Percentiles rank a stretch among this genome's conserved stretches.
phyloP scores from a whole-genome alignment of 2,113 vertebrate species.

The Catagonus wagneri region DNA sequence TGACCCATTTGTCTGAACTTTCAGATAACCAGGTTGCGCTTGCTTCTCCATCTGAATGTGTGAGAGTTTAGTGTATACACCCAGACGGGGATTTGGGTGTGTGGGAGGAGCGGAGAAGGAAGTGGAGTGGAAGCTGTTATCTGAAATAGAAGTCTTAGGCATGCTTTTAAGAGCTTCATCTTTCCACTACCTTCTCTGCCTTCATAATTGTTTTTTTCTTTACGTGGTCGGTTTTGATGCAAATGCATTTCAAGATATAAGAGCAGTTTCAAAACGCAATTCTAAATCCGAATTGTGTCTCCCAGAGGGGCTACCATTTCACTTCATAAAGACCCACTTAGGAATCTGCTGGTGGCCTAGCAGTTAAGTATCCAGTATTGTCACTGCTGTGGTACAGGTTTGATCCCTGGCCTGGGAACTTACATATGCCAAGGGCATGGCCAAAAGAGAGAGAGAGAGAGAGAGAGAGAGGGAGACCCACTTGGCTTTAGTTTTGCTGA shows the following conservation, averaged over 20 bases:
- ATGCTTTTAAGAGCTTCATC: not conserved
- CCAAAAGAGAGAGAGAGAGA: no score
- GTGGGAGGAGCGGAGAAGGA: not conserved
- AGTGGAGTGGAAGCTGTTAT: not conserved
- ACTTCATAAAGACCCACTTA: not conserved
- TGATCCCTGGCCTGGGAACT: no score
- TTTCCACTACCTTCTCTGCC: not conserved
- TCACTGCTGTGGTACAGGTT: no score
- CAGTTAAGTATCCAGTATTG: no score
- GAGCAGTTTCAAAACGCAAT: conserved; percentile 56
- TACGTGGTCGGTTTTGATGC: not conserved
- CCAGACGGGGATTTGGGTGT: not conserved
- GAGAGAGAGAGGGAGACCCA: fast-evolving
- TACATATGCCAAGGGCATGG: no score
- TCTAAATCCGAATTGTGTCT: conserved; percentile 64
- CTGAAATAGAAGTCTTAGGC: not conserved
- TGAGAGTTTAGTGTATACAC: not conserved
- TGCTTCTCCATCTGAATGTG: not conserved
- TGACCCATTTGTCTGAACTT: conserved; percentile 8
- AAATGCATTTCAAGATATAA: conserved; percentile 46
- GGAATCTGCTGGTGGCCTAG: no score
- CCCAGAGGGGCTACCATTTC: conserved; percentile 48
- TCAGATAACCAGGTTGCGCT: not conserved
- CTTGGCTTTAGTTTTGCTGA: conserved; percentile 16
- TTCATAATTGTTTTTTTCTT: not conserved